phyloP scores from a whole-genome alignment of 2,797 vertebrate genomes.

The Scarus forsteni region DNA sequence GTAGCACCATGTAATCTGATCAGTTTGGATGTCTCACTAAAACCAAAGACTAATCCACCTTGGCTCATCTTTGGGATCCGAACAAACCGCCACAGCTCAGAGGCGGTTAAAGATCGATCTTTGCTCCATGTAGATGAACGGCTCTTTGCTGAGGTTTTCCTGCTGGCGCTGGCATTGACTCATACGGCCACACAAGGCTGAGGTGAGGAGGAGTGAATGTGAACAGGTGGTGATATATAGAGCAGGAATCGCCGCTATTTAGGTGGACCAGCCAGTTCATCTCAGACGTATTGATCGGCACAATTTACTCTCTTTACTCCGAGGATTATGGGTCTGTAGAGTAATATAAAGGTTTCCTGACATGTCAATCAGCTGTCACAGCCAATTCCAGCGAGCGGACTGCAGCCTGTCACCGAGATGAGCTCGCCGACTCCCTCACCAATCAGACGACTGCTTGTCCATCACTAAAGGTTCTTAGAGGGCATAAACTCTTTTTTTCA shows the following conservation, averaged over 20 bases:
- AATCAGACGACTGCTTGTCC: conserved; percentile 63
- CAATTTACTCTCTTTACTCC: conserved; percentile 80
- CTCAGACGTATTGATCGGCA: conserved; percentile 80
- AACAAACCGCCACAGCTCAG: background rate
- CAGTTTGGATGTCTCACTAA: background rate
- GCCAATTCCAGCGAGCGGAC: conserved; percentile 76
- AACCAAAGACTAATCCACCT: conserved; percentile 1
- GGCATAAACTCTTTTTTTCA: conserved; percentile 34
- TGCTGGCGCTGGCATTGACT: conserved; percentile 41
- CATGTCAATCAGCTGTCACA: conserved; percentile 82
- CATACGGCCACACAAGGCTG: conserved; percentile 63
- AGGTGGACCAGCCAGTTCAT: conserved; percentile 74
- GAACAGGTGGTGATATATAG: conserved; percentile 69
- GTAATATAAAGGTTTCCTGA: conserved; percentile 86
- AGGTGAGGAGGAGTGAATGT: conserved; percentile 63
- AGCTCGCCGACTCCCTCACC: conserved; percentile 60
- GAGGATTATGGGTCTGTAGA: conserved; percentile 80
- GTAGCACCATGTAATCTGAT: background rate
- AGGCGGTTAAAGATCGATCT: conserved; percentile 17
- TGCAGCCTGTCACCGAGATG: conserved; percentile 74
- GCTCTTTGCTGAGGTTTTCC: conserved; percentile 22
- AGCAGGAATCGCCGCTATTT: conserved; percentile 61
- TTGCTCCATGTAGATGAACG: conserved; percentile 39
- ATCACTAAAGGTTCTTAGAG: conserved; percentile 63
- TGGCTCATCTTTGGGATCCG: background rate